phyloP scores from a whole-genome alignment of 1,140 invertebrate genomes.

The Pectinophora gossypiella region DNA sequence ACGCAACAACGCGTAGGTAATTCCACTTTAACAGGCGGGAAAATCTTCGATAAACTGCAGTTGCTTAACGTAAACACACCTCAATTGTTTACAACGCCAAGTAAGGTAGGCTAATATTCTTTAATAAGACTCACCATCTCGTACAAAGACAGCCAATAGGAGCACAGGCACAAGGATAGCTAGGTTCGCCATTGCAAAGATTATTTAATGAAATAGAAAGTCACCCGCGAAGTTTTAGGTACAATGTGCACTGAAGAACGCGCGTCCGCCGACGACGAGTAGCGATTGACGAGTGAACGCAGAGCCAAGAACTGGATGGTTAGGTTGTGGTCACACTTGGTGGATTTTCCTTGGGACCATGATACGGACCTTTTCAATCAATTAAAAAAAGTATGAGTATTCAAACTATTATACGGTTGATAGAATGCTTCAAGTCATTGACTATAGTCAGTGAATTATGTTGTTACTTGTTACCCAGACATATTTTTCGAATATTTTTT shows the following conservation, averaged over 20 bases:
- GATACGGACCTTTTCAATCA: too few relatives aligned
- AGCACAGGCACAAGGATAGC: constrained; percentile 47
- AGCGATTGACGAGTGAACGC: constrained; percentile 22
- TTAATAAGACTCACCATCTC: constrained; percentile 41
- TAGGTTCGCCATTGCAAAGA: constrained; percentile 48
- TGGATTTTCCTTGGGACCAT: not conserved
- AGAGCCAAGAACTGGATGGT: constrained; percentile 1
- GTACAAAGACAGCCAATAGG: constrained; percentile 43
- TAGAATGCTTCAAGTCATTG: too few relatives aligned
- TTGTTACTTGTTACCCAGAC: too few relatives aligned
- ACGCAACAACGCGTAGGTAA: too few relatives aligned
- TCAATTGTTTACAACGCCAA: not conserved
- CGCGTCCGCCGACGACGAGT: constrained; percentile 5
- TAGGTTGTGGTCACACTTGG: not conserved
- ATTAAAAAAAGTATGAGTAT: too few relatives aligned
- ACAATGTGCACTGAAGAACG: constrained; percentile 9
- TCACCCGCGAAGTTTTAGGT: not conserved
- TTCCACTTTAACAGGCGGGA: too few relatives aligned
- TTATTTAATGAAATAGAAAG: constrained; percentile 22
- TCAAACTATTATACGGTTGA: too few relatives aligned
- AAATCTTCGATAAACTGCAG: not conserved
- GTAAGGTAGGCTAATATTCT: too few relatives aligned
- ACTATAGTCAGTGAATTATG: too few relatives aligned
- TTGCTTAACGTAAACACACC: not conserved
- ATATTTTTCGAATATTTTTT: too few relatives aligned